Base-by-base conservation (phyloP, 2,888 invertebrate genomes). In the Colletes collaris region DNA sequence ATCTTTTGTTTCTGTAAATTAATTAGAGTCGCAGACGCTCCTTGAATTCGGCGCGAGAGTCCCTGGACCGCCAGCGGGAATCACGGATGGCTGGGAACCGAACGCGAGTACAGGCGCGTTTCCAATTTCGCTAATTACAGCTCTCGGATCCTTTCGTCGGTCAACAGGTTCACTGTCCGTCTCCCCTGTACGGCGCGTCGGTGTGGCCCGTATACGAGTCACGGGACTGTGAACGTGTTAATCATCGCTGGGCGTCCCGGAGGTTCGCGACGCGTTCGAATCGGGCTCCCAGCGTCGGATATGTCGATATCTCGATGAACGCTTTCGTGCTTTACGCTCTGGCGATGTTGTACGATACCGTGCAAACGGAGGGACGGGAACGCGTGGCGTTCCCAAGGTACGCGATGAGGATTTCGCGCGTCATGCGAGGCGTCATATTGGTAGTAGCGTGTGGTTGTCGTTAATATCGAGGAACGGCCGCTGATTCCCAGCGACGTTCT, bases 391-490 rank as follows among this genome's bases (percentile, higher is more conserved):
- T 10, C 44, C 3, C 8, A 40, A 4, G 40, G 40, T 6, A 4
- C 44, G 44, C 44, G 44, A 4, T n/a, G 13, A n/a, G 50, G 5
- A 3, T 13, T 13, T 13, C 10, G n/a, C 49, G 46, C 52, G 46
- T 44, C 6, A 53, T 10, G 59, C 16, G 19, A n/a, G 35, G 27
- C 49, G 53, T 86, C 69, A 88, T 46, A 88, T 76, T 66, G 84
- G 85, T 60, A 86, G 73, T 35, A 89, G 84, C 52, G 86, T 88
- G 78, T 88, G 86, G 84, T 88, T 88, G 81, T 89, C 88, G 66
- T 88, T 88, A 69, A 88, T 87, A 79, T 88, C 88, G 69, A 88
- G 84, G 75, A 88, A 79, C 66, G 86, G 88, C 56, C 88, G 85
- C 49, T 83, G 87, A 49, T 86, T 85, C 59, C 69, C 74, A 74